Percentiles rank a stretch among this genome's conserved stretches.
Evolutionary conservation across 2,113 vertebrate genomes (phyloP).

Genomic region (Chaetura pelagica): DNA sequence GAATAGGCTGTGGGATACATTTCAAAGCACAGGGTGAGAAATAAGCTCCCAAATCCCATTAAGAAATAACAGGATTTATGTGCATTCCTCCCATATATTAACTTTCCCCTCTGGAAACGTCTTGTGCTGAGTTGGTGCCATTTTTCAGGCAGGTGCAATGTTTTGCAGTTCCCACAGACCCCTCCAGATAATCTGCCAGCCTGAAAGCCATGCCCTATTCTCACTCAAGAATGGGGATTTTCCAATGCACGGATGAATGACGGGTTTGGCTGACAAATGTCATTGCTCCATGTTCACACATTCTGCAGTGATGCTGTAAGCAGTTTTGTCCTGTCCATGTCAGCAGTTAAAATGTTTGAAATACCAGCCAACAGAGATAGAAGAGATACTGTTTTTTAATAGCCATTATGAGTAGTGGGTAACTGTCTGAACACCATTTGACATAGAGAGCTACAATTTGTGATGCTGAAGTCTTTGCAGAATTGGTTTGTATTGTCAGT

Average conservation of each 20-base stretch:
- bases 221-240: constrained; percentile 43
- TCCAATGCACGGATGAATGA: not conserved
- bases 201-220: constrained; percentile 47
- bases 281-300: not conserved
- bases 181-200: constrained; percentile 50
- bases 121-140: constrained; percentile 43
- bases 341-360: not conserved
- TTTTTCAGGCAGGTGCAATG: constrained; percentile 40
- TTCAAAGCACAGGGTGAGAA: constrained; percentile 56
- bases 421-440: not conserved
- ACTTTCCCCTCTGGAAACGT: constrained; percentile 65
- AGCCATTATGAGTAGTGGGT: fast-evolving
- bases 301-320: not conserved
- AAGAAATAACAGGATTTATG: constrained; percentile 75
- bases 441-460: too few species aligned
- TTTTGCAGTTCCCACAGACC: constrained; percentile 55
- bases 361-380: not conserved
- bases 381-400: fast-evolving
- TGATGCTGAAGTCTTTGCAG: not conserved
- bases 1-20: constrained; percentile 50
- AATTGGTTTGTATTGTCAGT: not conserved
- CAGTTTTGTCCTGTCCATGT: not conserved
- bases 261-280: not conserved
- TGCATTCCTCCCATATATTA: constrained; percentile 74
- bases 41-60: constrained; percentile 73